Conservation (phyloP, 2,113 vertebrate species). For the Pelmatolapia mariae region DNA sequence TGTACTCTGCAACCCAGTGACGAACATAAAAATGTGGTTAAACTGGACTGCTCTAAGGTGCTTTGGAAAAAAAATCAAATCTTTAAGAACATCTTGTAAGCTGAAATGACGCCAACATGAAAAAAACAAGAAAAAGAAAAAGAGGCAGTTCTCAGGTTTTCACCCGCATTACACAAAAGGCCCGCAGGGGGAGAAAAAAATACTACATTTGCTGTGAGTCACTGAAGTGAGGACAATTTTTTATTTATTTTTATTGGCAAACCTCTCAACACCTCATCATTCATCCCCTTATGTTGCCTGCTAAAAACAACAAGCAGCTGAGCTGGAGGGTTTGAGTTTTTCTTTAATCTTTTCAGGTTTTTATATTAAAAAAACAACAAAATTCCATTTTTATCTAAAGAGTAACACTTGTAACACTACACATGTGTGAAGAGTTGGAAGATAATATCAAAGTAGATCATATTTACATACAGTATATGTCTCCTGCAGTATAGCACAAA, state of each 20-base stretch:
- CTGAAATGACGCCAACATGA: neutral
- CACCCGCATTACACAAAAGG: neutral
- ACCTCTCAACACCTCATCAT: neutral
- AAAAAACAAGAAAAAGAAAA: neutral
- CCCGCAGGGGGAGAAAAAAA: neutral
- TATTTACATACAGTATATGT: neutral
- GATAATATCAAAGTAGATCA: neutral
- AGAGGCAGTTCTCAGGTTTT: neutral
- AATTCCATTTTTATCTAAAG: neutral
- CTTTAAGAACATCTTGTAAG: neutral
- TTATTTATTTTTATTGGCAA: neutral
- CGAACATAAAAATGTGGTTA: slow-evolving; percentile 24
- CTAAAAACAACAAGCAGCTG: neutral
- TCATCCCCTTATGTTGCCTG: neutral
- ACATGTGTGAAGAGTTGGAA: neutral
- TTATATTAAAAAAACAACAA: neutral
- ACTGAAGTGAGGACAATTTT: neutral
- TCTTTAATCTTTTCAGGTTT: neutral
- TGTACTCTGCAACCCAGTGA: neutral
- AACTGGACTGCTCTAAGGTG: neutral
- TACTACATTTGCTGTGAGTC: neutral
- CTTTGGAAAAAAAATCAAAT: neutral
- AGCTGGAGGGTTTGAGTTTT: neutral
- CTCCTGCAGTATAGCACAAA: neutral
- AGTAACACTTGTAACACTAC: neutral